These are phyloP conservation scores for Drosophila lini DNA, from an alignment of 1,140 invertebrate genomes.

Conservation along the genomic window DNA sequence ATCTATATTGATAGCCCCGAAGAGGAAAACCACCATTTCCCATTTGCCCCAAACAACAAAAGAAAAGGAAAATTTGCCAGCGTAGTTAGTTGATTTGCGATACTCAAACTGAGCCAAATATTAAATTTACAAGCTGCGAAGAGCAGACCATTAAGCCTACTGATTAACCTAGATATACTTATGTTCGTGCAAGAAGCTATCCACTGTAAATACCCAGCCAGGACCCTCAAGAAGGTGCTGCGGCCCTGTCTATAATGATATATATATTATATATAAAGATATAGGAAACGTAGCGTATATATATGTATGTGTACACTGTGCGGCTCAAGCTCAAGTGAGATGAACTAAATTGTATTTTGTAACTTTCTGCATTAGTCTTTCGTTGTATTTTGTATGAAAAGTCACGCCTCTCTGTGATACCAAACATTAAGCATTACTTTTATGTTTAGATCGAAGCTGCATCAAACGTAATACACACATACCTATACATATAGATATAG, in stretches of 20 bases:
- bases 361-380: constrained; percentile 73
- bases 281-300: constrained; percentile 42
- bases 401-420: constrained; percentile 84
- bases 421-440: constrained; percentile 83
- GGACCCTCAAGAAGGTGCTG: constrained; percentile 3
- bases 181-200: constrained; percentile 53
- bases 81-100: constrained; percentile 65
- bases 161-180: constrained; percentile 41
- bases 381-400: constrained; percentile 74
- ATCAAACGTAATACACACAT: constrained; percentile 54
- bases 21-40: constrained; percentile 3
- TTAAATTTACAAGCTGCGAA: constrained; percentile 51
- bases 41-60: not conserved
- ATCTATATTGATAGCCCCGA: constrained; percentile 38
- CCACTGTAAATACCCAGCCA: constrained; percentile 50
- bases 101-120: constrained; percentile 81
- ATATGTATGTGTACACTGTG: constrained; percentile 41
- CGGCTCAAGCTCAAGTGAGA: constrained; percentile 63
- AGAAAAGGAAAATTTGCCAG: constrained; percentile 42
- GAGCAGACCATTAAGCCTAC: constrained; percentile 49
- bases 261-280: constrained; percentile 53
- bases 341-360: constrained; percentile 71
- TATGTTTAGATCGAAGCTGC: constrained; percentile 80
- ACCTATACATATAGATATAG: constrained; percentile 60
- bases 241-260: constrained; percentile 46